Evolutionary conservation across 2,113 vertebrate genomes (phyloP).

Genomic region (Malurus elegans): DNA sequence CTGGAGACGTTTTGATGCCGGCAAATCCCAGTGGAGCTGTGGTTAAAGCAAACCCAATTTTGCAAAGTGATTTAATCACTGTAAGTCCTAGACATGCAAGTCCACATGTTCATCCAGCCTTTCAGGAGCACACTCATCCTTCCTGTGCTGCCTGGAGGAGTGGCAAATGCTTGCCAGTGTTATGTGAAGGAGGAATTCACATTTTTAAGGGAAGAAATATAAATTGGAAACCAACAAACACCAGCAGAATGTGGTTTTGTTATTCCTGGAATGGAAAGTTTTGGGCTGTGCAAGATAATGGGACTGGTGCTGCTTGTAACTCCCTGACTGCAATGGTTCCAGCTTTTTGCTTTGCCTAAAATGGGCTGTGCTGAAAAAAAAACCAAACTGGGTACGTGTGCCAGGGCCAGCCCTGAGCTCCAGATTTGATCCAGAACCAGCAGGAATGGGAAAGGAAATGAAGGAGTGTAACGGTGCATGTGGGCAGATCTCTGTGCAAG

Average conservation of each 20-base stretch:
- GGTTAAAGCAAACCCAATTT: background rate
- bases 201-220: background rate
- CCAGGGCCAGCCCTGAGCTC: background rate
- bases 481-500: background rate
- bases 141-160: background rate
- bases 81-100: background rate
- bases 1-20: background rate
- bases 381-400: background rate
- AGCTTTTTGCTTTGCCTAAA: background rate
- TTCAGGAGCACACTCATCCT: background rate
- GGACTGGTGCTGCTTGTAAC: background rate
- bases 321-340: background rate
- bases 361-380: background rate
- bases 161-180: background rate
- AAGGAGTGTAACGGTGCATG: background rate
- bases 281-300: background rate
- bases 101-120: background rate
- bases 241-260: background rate
- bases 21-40: background rate
- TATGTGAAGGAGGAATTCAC: background rate
- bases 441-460: background rate
- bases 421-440: background rate
- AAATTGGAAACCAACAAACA: background rate
- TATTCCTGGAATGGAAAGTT: background rate
- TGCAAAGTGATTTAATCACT: background rate